These are phyloP conservation scores for Heliornis fulica DNA, from an alignment of 2,113 vertebrate genomes.

Conservation along the genomic window DNA sequence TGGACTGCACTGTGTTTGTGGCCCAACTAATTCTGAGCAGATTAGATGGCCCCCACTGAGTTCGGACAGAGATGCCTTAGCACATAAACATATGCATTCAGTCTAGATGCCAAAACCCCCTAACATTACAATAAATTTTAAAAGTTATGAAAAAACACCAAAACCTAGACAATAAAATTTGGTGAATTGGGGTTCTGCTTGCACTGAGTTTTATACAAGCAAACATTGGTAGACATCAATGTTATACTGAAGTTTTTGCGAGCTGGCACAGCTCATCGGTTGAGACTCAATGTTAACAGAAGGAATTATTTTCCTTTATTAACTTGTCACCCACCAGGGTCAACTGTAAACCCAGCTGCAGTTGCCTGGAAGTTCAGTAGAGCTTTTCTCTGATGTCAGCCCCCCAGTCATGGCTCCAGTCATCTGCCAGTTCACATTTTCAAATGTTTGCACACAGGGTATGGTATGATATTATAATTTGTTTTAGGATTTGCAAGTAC, in stretches of 20 bases:
- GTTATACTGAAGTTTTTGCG: background rate
- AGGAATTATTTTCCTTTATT: background rate
- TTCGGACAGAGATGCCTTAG: background rate
- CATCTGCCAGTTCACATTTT: background rate
- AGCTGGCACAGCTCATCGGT: background rate
- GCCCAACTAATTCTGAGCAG: background rate
- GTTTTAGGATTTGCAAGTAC: background rate
- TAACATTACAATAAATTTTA: background rate
- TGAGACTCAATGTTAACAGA: background rate
- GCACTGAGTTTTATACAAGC: background rate
- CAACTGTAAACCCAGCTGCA: background rate
- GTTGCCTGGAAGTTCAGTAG: background rate
- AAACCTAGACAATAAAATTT: background rate
- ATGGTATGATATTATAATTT: background rate
- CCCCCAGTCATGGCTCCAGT: background rate
- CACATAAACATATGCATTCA: background rate
- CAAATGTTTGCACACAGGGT: background rate
- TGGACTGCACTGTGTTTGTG: background rate
- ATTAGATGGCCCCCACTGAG: background rate
- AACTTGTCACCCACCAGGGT: background rate
- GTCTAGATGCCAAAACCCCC: background rate
- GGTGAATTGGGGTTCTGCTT: background rate
- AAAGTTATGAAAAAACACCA: background rate
- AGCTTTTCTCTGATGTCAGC: background rate
- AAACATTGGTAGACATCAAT: background rate